A percentile compares a stretch with the other conserved stretches of the same genome.
These are phyloP conservation scores for Chrysolina americana DNA, from an alignment of 2,888 invertebrate species.

Conservation along the genomic window DNA sequence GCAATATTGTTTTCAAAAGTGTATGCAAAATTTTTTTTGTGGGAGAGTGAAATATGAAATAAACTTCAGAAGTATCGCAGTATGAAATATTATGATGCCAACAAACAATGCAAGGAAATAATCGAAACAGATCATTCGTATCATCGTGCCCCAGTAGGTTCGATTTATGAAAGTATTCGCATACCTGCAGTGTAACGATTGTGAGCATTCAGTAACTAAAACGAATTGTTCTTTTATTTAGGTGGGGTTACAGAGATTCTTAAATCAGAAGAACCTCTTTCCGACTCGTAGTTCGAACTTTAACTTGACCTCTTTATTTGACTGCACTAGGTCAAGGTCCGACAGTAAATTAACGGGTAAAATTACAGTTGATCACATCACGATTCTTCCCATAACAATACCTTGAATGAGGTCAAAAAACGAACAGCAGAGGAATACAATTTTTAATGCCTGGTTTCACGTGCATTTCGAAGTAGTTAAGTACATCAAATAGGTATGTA, in stretches of 20 bases:
- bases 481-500: background rate
- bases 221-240: background rate
- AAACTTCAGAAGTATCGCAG: no score
- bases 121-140: no score
- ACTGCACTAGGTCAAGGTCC: slow-evolving; percentile 14
- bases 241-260: background rate
- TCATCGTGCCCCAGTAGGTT: no score
- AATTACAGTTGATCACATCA: slow-evolving; percentile 15
- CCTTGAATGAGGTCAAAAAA: slow-evolving; percentile 6
- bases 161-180: background rate
- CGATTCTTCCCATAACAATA: slow-evolving; percentile 7
- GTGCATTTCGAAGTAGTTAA: background rate
- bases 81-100: no score
- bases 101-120: no score
- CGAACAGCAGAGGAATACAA: background rate
- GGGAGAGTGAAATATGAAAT: no score
- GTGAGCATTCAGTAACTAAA: background rate
- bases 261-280: background rate
- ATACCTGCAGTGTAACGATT: background rate
- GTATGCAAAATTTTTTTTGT: no score
- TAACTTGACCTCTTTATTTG: slow-evolving; percentile 22
- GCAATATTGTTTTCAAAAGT: no score
- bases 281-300: slow-evolving; percentile 6
- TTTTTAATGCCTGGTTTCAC: background rate
- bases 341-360: slow-evolving; percentile 12